Base-by-base conservation (phyloP, 2,888 invertebrate species). In the Podotricha telesiphe region DNA sequence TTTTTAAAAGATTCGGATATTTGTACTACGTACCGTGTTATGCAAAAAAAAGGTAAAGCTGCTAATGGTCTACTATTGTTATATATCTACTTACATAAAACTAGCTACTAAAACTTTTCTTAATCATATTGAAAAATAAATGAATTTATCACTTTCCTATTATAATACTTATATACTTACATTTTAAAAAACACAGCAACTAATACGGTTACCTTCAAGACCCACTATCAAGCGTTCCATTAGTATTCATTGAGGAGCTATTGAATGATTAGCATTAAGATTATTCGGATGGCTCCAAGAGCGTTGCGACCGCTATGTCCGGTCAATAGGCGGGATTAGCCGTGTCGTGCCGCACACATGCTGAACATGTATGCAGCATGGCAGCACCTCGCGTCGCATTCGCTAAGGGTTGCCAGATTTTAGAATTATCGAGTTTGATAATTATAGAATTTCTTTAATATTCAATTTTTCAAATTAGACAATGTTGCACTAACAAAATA, bases 251-350 rank as follows among this genome's bases (percentile, higher is more conserved):
- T 37, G 34, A 47, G 62, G 48, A 48, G 48, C 62, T 50, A 66
- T 66, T 59, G 42, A 59, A 51, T 66, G 59, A 66, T 67, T 45
- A 53, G 50, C 45, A 20, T 67, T 47, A 62, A 51, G 67, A 67
- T 62, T 55, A 62, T 61, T 42, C 4, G 67, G 47, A 62, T 47
- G 37, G 61, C 61, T 45, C 47, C 51, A 22, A 37, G 15, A 11
- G 34, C 13, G 50, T 42, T 22, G 19, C 62, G 37, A 34, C 62
- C 62, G 48, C 48, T 19, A 37, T 50, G 62, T 47, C 37, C 48
- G 62, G 37, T 62, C 62, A 50, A 62, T 62, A 50, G 19, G 13
- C 19, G 37, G 62, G 62, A 62, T 50, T 37, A 62, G 15, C 62
- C 20, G 48, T 8, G 48, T 62, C 48, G 48, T 50, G 45, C 8